Percentiles rank a stretch among this genome's conserved stretches.
Conservation (phyloP, 2,113 vertebrate genomes). For the Dipodomys spectabilis region DNA sequence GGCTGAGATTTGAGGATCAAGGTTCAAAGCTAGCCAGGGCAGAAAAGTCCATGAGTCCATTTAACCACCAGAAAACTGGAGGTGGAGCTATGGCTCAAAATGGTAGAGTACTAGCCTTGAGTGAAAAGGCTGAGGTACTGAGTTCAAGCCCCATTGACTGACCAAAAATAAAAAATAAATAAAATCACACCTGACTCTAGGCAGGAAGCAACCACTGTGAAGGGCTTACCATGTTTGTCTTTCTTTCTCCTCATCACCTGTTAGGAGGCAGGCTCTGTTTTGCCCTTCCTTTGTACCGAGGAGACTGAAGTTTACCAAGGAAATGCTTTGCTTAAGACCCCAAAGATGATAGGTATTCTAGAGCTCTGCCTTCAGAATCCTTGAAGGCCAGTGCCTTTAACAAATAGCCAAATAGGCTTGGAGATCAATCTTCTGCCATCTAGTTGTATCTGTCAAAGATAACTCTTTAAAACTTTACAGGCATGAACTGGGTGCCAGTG, state of each 20-base stretch:
- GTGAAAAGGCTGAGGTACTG: too few relatives aligned
- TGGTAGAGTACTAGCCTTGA: too few relatives aligned
- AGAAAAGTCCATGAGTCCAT: too few relatives aligned
- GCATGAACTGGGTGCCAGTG: too few relatives aligned
- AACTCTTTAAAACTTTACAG: not conserved
- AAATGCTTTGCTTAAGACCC: not conserved
- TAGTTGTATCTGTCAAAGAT: not conserved
- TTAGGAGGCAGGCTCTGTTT: not conserved
- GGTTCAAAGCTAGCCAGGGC: too few relatives aligned
- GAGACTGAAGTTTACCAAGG: not conserved
- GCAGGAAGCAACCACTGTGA: fast-evolving
- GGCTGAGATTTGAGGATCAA: too few relatives aligned
- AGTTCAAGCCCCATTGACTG: too few relatives aligned
- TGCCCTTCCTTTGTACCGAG: not conserved
- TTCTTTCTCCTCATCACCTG: not conserved
- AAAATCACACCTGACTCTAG: not conserved
- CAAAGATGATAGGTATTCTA: not conserved
- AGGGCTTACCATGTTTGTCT: not conserved
- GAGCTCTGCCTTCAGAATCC: not conserved
- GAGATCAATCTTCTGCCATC: not conserved
- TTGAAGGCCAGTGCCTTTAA: not conserved
- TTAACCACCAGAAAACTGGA: too few relatives aligned
- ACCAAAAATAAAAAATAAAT: too few relatives aligned
- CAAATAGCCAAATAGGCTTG: not conserved
- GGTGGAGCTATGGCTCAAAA: too few relatives aligned